Evolutionary conservation across 2,797 vertebrate genomes (phyloP).

Genomic region (Sebastes diaconus): DNA sequence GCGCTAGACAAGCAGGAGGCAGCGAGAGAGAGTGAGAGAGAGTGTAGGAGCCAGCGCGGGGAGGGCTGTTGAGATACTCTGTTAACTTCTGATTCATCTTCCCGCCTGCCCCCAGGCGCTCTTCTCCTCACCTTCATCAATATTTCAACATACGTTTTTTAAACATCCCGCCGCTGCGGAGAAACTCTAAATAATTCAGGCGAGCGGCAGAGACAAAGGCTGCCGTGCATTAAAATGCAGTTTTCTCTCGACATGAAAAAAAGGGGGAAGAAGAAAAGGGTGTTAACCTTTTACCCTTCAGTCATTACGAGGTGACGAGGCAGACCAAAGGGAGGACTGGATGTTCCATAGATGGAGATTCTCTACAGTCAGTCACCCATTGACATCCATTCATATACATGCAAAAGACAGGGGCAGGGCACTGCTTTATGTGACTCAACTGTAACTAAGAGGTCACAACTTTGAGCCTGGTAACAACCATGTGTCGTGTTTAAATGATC

Average conservation of each 20-base stretch:
- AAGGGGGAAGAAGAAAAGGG: conserved; percentile 14
- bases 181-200: conserved; percentile 84
- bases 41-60: not conserved
- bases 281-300: conserved; percentile 64
- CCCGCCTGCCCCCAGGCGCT: conserved; percentile 71
- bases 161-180: conserved; percentile 77
- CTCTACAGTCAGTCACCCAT: not conserved
- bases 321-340: conserved; percentile 7
- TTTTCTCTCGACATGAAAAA: conserved; percentile 55
- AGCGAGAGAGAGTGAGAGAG: conserved; percentile 5
- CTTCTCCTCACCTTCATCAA: conserved; percentile 85
- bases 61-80: conserved; percentile 56
- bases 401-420: not conserved
- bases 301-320: conserved; percentile 31
- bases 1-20: conserved; percentile 35
- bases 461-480: not conserved
- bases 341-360: not conserved
- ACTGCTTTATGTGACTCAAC: not conserved
- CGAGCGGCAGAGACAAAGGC: conserved; percentile 60
- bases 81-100: conserved; percentile 80
- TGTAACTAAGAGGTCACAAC: not conserved
- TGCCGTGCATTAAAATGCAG: conserved; percentile 68
- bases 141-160: conserved; percentile 84
- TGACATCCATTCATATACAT: conserved; percentile 14
- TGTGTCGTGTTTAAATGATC: not conserved